These are phyloP conservation scores for Neosalanx taihuensis DNA, from an alignment of 2,797 vertebrate species.

Conservation along the genomic window DNA sequence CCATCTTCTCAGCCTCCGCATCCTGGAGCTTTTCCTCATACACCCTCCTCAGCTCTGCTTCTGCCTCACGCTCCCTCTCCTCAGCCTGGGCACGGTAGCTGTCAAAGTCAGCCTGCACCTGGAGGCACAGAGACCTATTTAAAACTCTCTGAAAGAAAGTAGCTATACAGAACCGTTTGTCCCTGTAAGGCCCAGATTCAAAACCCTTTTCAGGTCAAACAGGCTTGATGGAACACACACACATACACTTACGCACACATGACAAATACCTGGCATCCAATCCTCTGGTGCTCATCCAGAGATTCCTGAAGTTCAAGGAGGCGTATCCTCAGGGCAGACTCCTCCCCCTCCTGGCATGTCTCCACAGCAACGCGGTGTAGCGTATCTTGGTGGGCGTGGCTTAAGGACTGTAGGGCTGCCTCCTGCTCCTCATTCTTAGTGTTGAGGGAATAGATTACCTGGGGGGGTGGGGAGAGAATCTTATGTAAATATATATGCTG, in stretches of 20 bases:
- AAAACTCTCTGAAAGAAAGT: neutral
- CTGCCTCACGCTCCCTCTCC: slow-evolving; percentile 71
- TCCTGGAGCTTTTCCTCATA: slow-evolving; percentile 73
- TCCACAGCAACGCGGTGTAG: slow-evolving; percentile 81
- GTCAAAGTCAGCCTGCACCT: slow-evolving; percentile 71
- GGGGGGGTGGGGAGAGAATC: slow-evolving; percentile 5
- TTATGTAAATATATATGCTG: neutral
- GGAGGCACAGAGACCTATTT: slow-evolving; percentile 21
- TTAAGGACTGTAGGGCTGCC: slow-evolving; percentile 78
- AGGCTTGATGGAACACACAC: neutral
- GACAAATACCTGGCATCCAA: slow-evolving; percentile 76
- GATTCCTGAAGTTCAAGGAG: slow-evolving; percentile 83
- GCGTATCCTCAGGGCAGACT: slow-evolving; percentile 77
- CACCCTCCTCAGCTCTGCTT: slow-evolving; percentile 72
- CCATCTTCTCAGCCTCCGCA: slow-evolving; percentile 68
- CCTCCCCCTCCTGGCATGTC: slow-evolving; percentile 75
- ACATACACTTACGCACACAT: slow-evolving; percentile 10
- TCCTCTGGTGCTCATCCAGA: slow-evolving; percentile 82
- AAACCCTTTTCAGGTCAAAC: no score
- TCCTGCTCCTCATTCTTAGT: slow-evolving; percentile 92
- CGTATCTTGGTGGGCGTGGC: slow-evolving; percentile 82
- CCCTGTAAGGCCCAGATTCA: neutral
- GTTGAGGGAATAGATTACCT: slow-evolving; percentile 96
- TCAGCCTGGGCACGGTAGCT: slow-evolving; percentile 70
- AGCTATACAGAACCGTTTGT: neutral